A percentile compares a stretch with the other conserved stretches of the same genome.
phyloP scores from a whole-genome alignment of 2,113 vertebrate species.

The Rhodinocichla rosea region DNA sequence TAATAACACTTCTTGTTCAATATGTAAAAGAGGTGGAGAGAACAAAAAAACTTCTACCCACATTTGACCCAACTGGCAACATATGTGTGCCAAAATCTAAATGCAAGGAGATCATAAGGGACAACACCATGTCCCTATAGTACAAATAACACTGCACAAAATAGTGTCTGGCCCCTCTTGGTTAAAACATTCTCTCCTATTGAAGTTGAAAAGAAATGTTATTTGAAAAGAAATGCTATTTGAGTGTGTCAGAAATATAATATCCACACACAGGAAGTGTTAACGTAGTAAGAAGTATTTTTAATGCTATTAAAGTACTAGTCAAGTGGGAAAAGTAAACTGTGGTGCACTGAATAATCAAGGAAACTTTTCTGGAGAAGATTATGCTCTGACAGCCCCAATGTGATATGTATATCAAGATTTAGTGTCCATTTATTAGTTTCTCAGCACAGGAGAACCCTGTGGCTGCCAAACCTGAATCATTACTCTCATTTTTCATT shows the following conservation, averaged over 20 bases:
- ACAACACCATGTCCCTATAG: neutral
- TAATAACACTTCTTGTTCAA: neutral
- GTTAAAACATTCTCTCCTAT: neutral
- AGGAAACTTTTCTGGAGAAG: slow-evolving; percentile 65
- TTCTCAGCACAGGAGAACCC: slow-evolving; percentile 59
- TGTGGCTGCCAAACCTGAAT: slow-evolving; percentile 75
- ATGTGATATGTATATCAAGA: slow-evolving; percentile 78
- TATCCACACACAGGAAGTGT: neutral
- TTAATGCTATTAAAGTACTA: neutral
- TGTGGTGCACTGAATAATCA: slow-evolving; percentile 26
- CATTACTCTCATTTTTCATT: slow-evolving; percentile 75
- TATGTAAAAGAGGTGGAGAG: neutral
- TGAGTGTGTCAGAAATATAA: neutral
- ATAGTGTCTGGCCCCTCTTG: neutral
- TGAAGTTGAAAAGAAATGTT: neutral
- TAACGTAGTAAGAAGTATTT: neutral
- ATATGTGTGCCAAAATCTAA: neutral
- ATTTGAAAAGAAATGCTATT: neutral
- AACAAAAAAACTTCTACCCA: neutral
- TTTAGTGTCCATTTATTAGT: slow-evolving; percentile 78
- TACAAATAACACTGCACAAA: neutral
- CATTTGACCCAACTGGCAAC: neutral
- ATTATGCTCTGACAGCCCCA: slow-evolving; percentile 69
- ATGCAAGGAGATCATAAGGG: neutral
- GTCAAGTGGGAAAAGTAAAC: slow-evolving; percentile 35